Evolutionary conservation across 2,888 invertebrate genomes (phyloP), one percentile per base, ranked within the genome.

Genomic region (Tuta absoluta): DNA sequence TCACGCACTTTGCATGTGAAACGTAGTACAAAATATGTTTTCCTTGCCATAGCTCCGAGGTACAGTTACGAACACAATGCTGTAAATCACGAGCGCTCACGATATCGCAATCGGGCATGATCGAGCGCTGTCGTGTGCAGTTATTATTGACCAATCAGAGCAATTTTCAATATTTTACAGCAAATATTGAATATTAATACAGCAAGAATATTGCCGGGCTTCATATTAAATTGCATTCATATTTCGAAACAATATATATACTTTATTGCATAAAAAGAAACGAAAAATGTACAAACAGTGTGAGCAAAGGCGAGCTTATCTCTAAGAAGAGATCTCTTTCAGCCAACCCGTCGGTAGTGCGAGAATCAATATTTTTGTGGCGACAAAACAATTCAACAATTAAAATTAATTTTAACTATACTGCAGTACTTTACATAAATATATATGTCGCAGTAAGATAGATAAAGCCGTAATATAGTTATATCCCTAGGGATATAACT

Each of bases 11-110:
- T 17, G n/a, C 19, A 41, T 10, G 11, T 19, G 1, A 2, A 17
- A 56, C 33, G 17, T 17, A 33, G 56, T 56, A 33, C 19, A 33
- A 56, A 53, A 33, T 10, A n/a, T 24, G 17, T 56, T 10, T 56
- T 10, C 17, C 3, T 2, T 33, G 17, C n/a, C n/a, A 17, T 17
- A 33, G 14, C 23, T 33, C 67, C 64, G 28, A 62, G 63, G 69
- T 76, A 72, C 71, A 71, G 73, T 68, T 77, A 79, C 71, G 72
- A 68, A 74, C 71, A 80, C 77, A 82, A 76, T 71, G 68, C 67
- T 64, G 77, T 82, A 80, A 82, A 84, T 83, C 84, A 81, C 72
- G 68, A 66, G 66, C 72, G 75, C 72, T 70, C 75, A 75, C 71
- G 75, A 72, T 72, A 68, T 67, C 67, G 72, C 75, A 68, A 75